phyloP scores from a whole-genome alignment of 2,797 vertebrate species.

The Rhinichthys osculus region DNA sequence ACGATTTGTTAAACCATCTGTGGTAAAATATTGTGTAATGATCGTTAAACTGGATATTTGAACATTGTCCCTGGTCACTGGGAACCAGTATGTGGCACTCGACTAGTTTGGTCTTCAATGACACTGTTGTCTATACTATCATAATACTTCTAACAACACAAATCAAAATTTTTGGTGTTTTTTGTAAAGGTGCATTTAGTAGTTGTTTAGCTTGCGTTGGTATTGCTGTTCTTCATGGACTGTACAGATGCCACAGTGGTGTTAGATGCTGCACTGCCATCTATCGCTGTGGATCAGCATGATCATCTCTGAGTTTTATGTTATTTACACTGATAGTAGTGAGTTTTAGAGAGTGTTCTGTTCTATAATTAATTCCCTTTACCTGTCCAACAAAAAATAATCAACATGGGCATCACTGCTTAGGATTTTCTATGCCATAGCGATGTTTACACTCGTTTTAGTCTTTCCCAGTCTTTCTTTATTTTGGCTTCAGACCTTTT shows the following conservation, averaged over 20 bases:
- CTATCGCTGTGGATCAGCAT: not conserved
- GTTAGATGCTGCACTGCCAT: not conserved
- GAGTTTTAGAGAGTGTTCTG: not conserved
- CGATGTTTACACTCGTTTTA: not conserved
- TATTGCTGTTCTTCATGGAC: not conserved
- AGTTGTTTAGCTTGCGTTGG: not conserved
- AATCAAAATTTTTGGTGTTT: not conserved
- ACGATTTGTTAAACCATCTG: not conserved
- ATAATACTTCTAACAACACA: not conserved
- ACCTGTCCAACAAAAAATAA: not conserved
- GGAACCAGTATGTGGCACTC: not conserved
- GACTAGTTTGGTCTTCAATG: not conserved
- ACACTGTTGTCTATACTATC: not conserved
- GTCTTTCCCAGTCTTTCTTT: not conserved
- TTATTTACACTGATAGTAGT: not conserved
- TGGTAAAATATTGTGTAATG: constrained; percentile 2
- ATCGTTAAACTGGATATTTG: not conserved
- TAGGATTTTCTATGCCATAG: not conserved
- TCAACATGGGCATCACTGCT: not conserved
- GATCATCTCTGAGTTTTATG: not conserved
- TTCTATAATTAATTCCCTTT: not conserved
- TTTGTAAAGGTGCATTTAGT: not conserved
- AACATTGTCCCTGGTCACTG: not conserved
- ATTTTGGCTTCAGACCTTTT: not conserved
- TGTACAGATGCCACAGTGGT: not conserved